Conservation (phyloP, 2,113 vertebrate species). For the Aplodontia rufa region DNA sequence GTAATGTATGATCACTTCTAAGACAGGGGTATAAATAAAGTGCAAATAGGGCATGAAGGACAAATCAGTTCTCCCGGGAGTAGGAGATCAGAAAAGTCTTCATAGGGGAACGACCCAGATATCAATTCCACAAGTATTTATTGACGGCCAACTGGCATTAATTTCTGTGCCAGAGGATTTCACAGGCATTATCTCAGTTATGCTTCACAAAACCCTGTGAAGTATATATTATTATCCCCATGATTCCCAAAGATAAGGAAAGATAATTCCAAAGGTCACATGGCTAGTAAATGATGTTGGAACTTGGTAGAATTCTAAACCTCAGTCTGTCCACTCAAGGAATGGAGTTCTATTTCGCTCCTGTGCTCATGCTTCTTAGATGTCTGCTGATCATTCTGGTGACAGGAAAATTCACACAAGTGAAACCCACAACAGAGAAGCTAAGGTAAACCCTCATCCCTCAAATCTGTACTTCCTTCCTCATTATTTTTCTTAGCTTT, state of each 20-base stretch:
- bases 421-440: constrained; percentile 19
- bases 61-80: neutral
- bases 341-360: neutral
- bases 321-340: neutral
- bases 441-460: neutral
- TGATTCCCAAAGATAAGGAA: constrained; percentile 42
- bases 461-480: neutral
- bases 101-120: constrained; percentile 25
- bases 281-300: neutral
- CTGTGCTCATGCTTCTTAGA: neutral
- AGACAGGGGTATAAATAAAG: neutral
- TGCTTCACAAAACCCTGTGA: neutral
- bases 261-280: neutral
- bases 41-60: neutral
- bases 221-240: constrained; percentile 21
- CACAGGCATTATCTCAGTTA: constrained; percentile 33
- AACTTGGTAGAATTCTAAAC: neutral
- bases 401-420: neutral
- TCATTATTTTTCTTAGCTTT: constrained; percentile 3
- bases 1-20: neutral
- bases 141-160: constrained; percentile 14
- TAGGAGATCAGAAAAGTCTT: neutral
- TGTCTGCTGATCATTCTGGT: neutral
- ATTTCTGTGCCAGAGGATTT: constrained; percentile 51
- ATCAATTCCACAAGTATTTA: constrained; percentile 6